Evolutionary conservation across 2,113 vertebrate species (phyloP), one percentile per base, ranked within the genome.

Genomic region (Vicugna pacos): DNA sequence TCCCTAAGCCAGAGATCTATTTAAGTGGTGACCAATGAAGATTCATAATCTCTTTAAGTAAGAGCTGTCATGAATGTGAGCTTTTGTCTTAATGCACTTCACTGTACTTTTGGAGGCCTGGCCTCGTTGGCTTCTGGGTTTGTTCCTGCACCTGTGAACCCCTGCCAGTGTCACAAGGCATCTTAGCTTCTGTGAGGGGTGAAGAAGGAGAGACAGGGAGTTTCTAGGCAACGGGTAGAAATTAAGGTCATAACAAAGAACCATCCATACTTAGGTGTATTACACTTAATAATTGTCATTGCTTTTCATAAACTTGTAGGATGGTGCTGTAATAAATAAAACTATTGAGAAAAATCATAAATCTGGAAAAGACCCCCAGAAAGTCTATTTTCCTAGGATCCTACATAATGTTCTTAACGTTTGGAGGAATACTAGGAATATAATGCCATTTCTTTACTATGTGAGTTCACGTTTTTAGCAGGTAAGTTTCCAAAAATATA

Each of bases 1-100:
- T 87, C 82, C 38, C 16, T 95, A 72, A 91, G 46, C 86, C 91
- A 97, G 91, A 96, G 62, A 60, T 9, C 75, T 19, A 93, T 82
- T 93, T 97, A 38, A 1, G 8, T 65, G 42, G 76, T 82, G 85
- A 90, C 20, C n/a, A 76, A 56, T 56, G n/a, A 89, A 72, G 64
- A 70, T 46, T 60, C 96, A 89, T 58, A 38, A 7, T 62, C 38
- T 10, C 10, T 86, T 24, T 86, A 12, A 8, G 46, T 56, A 73
- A 62, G 48, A 64, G 82, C 8, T 58, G n/a, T 73, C 80, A 48
- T 90, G 52, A 67, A 50, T 89, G 32, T 87, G 28, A 94, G 12
- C 32, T 70, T 64, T 64, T 69, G 32, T 38, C 69, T 93, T 52
- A 67, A 69, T 30, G 60, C 67, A 62, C 42, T 84, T 62, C 32